A percentile compares a stretch with the other conserved stretches of the same genome.
These are phyloP conservation scores for Tamias sibiricus DNA, from an alignment of 2,113 vertebrate species.

Conservation along the genomic window DNA sequence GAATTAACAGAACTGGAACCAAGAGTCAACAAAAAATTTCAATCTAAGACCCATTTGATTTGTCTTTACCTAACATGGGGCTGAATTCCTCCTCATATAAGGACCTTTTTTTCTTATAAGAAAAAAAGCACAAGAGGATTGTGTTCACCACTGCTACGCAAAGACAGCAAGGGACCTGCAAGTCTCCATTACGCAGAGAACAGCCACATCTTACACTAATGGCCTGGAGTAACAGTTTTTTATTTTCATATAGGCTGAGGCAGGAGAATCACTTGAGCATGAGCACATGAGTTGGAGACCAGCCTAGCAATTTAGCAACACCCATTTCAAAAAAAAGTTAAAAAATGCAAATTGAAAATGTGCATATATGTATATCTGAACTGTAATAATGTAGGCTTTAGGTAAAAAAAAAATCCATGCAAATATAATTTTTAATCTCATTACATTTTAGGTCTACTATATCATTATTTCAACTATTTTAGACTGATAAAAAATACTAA, in stretches of 20 bases:
- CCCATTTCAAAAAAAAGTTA: too few species aligned
- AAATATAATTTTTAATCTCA: conserved; percentile 7
- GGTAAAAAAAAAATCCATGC: not conserved
- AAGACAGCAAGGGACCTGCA: not conserved
- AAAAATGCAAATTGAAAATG: not conserved
- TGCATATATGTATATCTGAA: not conserved
- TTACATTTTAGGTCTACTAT: not conserved
- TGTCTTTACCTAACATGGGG: not conserved
- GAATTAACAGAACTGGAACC: not conserved
- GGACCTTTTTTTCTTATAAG: not conserved
- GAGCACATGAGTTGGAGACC: too few species aligned
- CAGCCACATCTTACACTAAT: not conserved
- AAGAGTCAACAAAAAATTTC: not conserved
- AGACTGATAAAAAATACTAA: not conserved
- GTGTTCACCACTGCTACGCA: not conserved
- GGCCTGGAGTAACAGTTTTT: not conserved
- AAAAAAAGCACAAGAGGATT: not conserved
- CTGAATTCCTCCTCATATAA: not conserved
- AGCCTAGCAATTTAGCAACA: too few species aligned
- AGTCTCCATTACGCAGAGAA: not conserved
- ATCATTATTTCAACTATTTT: not conserved
- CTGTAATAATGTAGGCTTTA: not conserved
- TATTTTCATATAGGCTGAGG: not conserved
- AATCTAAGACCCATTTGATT: not conserved
- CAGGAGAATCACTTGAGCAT: too few species aligned